These are phyloP conservation scores for Himalopsyche anomala DNA, from an alignment of 2,888 invertebrate species.

Conservation along the genomic window DNA sequence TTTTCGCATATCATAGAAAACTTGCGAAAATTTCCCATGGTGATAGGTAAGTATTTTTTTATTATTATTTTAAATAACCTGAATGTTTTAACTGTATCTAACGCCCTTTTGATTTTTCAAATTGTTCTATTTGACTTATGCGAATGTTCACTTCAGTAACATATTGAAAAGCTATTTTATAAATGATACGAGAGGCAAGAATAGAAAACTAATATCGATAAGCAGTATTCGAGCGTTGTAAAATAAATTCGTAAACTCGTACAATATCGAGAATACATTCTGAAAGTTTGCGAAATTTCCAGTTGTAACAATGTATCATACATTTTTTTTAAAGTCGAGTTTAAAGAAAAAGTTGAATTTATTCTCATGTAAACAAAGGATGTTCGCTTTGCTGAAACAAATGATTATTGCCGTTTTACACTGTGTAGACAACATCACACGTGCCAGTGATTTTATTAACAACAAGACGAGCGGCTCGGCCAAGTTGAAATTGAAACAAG, in stretches of 20 bases:
- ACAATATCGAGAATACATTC: background rate
- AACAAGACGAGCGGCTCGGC: background rate
- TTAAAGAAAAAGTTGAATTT: constrained; percentile 18
- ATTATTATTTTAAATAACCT: no score
- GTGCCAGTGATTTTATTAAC: background rate
- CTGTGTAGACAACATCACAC: background rate
- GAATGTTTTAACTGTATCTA: no score
- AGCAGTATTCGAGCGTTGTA: background rate
- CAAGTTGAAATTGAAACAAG: background rate
- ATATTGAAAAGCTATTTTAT: no score
- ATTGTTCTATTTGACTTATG: no score
- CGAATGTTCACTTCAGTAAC: no score
- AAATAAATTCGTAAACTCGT: background rate
- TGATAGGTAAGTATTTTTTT: no score
- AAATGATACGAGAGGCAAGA: no score
- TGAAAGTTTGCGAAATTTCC: constrained; percentile 17
- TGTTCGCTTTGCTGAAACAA: constrained; percentile 31
- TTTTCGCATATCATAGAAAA: no score
- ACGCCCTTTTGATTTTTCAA: no score
- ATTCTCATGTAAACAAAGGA: constrained; percentile 21
- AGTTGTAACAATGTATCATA: background rate
- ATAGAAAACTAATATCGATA: constrained; percentile 17
- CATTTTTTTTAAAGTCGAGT: background rate
- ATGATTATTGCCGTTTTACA: constrained; percentile 18
- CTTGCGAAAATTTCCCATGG: no score